phyloP scores from a whole-genome alignment of 2,888 invertebrate species.

The Eurytoma californica region DNA sequence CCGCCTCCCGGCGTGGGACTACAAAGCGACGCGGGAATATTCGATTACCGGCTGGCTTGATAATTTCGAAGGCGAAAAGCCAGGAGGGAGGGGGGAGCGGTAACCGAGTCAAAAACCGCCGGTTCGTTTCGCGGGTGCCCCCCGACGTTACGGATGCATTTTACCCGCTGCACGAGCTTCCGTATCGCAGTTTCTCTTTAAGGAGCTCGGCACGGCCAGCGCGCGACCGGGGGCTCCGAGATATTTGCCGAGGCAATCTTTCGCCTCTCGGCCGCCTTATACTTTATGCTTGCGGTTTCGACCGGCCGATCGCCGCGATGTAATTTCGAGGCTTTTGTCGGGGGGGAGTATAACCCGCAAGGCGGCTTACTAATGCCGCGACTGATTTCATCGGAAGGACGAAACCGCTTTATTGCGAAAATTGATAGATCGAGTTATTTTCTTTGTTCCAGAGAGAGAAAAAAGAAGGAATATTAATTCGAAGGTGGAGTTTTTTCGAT shows the following conservation, averaged over 20 bases:
- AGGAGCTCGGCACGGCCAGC: background rate
- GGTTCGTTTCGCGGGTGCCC: conserved; percentile 1
- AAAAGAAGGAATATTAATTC: too few relatives aligned
- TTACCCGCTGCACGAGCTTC: background rate
- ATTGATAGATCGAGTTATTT: too few relatives aligned
- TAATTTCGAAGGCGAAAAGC: conserved; percentile 45
- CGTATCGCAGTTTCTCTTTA: conserved; percentile 3
- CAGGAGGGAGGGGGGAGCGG: conserved; percentile 16
- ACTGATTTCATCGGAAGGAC: background rate
- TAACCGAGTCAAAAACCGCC: conserved; percentile 33
- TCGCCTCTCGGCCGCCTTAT: background rate
- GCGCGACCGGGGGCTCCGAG: background rate
- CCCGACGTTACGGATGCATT: conserved; percentile 10
- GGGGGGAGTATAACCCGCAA: background rate
- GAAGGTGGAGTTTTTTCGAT: too few relatives aligned
- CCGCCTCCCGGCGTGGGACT: conserved; percentile 10
- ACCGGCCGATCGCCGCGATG: background rate
- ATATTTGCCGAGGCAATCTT: background rate
- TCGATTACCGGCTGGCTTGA: conserved; percentile 47
- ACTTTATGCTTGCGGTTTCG: background rate
- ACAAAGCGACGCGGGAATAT: conserved; percentile 47
- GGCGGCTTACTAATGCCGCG: background rate
- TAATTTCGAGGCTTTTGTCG: background rate
- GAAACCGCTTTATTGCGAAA: too few relatives aligned
- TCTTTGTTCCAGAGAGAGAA: too few relatives aligned